phyloP scores from a whole-genome alignment of 2,888 invertebrate genomes.

The Campoletis raptor region DNA sequence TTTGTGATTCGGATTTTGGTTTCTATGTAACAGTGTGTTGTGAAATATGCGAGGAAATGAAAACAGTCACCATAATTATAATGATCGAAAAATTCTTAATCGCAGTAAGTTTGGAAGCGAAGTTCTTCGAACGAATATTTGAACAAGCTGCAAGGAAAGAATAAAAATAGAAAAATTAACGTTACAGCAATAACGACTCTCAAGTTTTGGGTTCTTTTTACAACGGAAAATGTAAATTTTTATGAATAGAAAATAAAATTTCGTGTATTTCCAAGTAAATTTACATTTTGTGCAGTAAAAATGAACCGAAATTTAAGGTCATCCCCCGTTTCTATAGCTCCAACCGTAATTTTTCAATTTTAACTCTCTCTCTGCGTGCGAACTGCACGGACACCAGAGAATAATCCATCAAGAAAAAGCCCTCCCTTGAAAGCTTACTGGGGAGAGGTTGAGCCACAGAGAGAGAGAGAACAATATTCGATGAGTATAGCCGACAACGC shows the following conservation, averaged over 20 bases:
- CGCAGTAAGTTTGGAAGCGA: neutral
- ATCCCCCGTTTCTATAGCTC: no score
- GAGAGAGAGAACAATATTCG: conserved; percentile 36
- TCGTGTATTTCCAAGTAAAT: no score
- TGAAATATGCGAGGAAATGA: neutral
- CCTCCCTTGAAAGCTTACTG: neutral
- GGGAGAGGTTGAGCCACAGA: neutral
- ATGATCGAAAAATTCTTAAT: neutral
- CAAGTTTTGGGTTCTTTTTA: no score
- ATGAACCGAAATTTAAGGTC: no score
- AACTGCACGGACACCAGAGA: neutral
- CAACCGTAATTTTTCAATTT: no score
- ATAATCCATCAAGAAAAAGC: conserved; percentile 32
- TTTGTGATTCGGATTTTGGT: neutral
- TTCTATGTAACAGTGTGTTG: neutral
- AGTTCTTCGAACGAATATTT: neutral
- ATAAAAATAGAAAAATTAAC: no score
- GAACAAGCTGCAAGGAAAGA: neutral
- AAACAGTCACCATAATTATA: neutral
- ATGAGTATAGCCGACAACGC: neutral
- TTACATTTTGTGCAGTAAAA: no score
- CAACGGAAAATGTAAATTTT: no score
- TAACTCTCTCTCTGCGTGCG: no score
- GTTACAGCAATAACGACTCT: no score
- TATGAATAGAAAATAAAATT: no score